Conservation (phyloP, 2,888 invertebrate genomes). For the Clitarchus hookeri region DNA sequence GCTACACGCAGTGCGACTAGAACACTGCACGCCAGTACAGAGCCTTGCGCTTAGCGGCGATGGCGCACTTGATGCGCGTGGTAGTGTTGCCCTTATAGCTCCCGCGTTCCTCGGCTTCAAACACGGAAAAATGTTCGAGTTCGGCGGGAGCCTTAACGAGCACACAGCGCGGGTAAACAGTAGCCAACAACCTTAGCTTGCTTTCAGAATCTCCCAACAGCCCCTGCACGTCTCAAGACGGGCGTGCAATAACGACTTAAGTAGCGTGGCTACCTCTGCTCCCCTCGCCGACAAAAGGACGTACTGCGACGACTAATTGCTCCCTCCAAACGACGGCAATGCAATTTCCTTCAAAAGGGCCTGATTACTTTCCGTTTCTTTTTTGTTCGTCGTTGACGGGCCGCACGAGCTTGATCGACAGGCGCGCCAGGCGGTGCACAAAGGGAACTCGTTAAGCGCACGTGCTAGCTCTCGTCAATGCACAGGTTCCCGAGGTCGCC, state of each 20-base stretch:
- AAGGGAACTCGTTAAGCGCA: slow-evolving; percentile 11
- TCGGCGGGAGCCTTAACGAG: too few species aligned
- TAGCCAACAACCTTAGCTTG: too few species aligned
- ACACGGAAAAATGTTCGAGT: too few species aligned
- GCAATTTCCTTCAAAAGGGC: neutral
- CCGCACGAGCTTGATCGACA: neutral
- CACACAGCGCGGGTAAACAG: too few species aligned
- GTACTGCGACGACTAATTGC: neutral
- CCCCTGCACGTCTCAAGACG: too few species aligned
- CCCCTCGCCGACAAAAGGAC: neutral
- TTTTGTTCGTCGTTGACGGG: neutral
- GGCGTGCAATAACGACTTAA: neutral
- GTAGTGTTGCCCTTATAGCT: too few species aligned
- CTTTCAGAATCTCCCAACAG: too few species aligned
- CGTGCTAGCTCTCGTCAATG: neutral
- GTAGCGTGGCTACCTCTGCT: neutral
- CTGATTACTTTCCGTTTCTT: neutral
- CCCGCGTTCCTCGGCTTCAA: too few species aligned
- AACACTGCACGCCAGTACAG: too few species aligned
- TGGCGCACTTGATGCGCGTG: too few species aligned
- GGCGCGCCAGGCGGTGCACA: neutral
- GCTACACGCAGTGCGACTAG: too few species aligned
- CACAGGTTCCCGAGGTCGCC: neutral
- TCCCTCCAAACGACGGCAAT: neutral
- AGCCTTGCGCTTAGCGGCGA: too few species aligned